A percentile compares a stretch with the other conserved stretches of the same genome.
Evolutionary conservation across 2,888 invertebrate species (phyloP).

Genomic region (Andrena dorsata): DNA sequence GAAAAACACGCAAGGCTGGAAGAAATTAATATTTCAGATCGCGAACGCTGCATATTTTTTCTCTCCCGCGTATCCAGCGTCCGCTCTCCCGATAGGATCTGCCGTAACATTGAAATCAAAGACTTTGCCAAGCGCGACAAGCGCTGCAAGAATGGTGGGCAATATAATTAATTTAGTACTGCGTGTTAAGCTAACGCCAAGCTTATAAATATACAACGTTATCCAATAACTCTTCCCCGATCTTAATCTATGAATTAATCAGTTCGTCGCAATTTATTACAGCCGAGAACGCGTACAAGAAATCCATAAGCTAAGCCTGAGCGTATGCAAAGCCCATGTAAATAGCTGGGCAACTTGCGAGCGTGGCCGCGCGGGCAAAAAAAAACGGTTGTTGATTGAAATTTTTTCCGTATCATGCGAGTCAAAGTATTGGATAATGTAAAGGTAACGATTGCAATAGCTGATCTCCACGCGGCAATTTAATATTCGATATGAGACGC

Average conservation of each 20-base stretch:
- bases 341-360: not conserved
- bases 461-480: constrained; percentile 15
- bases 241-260: constrained; percentile 29
- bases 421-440: constrained; percentile 16
- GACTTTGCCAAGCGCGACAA: not conserved
- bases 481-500: constrained; percentile 34
- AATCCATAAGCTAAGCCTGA: not conserved
- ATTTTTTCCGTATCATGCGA: not conserved
- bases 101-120: constrained; percentile 22
- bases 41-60: constrained; percentile 10
- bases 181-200: constrained; percentile 10
- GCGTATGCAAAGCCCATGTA: constrained; percentile 13
- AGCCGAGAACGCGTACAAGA: not conserved
- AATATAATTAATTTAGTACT: constrained; percentile 22
- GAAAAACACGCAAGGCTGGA: not conserved
- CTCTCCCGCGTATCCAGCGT: not conserved
- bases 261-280: not conserved
- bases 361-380: not conserved
- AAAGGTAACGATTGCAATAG: constrained; percentile 20
- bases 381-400: constrained; percentile 3
- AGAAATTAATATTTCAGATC: constrained; percentile 18
- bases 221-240: constrained; percentile 12
- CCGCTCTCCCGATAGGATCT: constrained; percentile 29
- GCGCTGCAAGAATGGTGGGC: not conserved
- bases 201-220: constrained; percentile 9